Evolutionary conservation across 2,888 invertebrate genomes (phyloP).

Genomic region (Podabrus alpinus): DNA sequence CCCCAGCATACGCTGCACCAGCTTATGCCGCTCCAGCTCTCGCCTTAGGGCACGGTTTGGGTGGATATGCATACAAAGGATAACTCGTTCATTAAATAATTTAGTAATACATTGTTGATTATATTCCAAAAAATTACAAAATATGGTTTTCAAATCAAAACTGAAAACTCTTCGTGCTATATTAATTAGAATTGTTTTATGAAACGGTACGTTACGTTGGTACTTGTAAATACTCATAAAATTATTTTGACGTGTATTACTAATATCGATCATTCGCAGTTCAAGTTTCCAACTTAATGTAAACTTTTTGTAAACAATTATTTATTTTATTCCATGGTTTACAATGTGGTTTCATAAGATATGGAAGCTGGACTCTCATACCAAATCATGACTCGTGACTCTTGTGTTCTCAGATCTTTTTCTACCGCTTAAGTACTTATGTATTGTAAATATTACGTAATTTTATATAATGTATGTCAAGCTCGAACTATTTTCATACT

Average conservation of each 20-base stretch:
- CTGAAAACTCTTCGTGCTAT: neutral
- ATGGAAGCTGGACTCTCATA: conserved; percentile 39
- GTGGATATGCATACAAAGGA: conserved; percentile 19
- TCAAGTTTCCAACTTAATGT: conserved; percentile 4
- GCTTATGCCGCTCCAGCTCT: conserved; percentile 10
- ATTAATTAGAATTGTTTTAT: neutral
- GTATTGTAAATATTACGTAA: conserved; percentile 29
- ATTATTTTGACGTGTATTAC: conserved; percentile 11
- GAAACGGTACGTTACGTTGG: neutral
- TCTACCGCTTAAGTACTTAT: conserved; percentile 23
- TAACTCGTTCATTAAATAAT: neutral
- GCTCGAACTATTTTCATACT: conserved; percentile 30
- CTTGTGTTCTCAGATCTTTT: conserved; percentile 28
- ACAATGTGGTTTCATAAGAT: conserved; percentile 3
- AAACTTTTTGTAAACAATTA: conserved; percentile 6
- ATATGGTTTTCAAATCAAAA: conserved; percentile 3
- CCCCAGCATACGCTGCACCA: neutral
- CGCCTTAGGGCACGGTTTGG: conserved; percentile 4
- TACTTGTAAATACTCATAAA: neutral
- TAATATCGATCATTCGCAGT: conserved; percentile 1
- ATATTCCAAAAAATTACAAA: neutral
- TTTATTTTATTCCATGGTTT: conserved; percentile 12
- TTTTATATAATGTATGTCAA: conserved; percentile 7
- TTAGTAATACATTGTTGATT: conserved; percentile 14
- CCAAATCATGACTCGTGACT: conserved; percentile 36